Evolutionary conservation across 2,113 vertebrate genomes (phyloP).

Genomic region (Rhadina sibilatrix): DNA sequence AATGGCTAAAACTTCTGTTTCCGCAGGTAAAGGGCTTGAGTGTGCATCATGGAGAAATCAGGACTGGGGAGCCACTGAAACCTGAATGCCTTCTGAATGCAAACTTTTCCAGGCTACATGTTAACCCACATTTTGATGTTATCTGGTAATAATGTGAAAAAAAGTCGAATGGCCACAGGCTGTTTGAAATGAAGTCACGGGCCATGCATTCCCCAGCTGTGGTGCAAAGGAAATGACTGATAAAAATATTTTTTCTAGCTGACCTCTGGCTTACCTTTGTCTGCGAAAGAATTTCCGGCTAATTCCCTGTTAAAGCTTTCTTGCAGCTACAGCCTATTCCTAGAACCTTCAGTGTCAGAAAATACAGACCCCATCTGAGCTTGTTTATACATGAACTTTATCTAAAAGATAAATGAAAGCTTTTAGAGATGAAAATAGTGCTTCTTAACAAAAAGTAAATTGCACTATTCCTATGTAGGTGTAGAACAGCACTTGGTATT

Average conservation of each 20-base stretch:
- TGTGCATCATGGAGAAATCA: not conserved
- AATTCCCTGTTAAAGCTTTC: constrained; percentile 14
- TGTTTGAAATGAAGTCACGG: constrained; percentile 5
- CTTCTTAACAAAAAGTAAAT: not conserved
- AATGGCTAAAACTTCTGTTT: not conserved
- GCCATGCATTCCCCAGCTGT: constrained; percentile 38
- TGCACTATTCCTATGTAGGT: not conserved
- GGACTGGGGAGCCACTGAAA: not conserved
- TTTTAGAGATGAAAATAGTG: not conserved
- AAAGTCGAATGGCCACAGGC: not conserved
- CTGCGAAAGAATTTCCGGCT: constrained; percentile 44
- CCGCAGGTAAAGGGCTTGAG: not conserved
- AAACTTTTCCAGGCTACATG: constrained; percentile 13
- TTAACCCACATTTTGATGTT: constrained; percentile 40
- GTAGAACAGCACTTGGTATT: not conserved
- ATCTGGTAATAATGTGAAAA: constrained; percentile 10
- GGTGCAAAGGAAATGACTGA: constrained; percentile 57
- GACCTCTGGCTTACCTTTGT: constrained; percentile 46
- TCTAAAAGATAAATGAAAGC: not conserved
- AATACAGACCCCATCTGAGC: not conserved
- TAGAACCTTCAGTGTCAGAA: not conserved
- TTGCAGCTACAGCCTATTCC: constrained; percentile 6
- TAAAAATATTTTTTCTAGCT: constrained; percentile 50
- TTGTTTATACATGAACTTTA: not conserved
- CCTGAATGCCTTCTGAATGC: not conserved